A percentile compares a stretch with the other conserved stretches of the same genome.
Conservation (phyloP, 2,113 vertebrate genomes). For the Cynoglossus semilaevis region DNA sequence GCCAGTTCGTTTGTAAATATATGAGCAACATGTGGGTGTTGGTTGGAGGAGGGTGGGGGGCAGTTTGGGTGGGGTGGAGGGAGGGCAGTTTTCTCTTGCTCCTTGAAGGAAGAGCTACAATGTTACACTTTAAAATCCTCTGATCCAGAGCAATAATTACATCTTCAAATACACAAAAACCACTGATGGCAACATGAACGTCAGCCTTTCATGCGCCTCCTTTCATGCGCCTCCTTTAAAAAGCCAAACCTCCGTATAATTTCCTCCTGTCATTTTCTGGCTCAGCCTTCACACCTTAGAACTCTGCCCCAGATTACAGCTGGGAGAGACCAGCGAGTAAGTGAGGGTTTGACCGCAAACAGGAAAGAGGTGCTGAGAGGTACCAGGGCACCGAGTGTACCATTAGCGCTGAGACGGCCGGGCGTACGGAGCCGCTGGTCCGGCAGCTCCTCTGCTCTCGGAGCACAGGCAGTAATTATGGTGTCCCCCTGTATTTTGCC, state of each 20-base stretch:
- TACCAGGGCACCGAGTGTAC: slow-evolving; percentile 60
- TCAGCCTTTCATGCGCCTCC: not conserved
- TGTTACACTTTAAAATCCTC: no score
- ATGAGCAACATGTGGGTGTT: no score
- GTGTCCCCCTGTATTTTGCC: slow-evolving; percentile 68
- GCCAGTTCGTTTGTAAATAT: no score
- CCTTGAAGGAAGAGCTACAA: no score
- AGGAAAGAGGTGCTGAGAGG: slow-evolving; percentile 69
- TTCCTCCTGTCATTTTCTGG: slow-evolving; percentile 68
- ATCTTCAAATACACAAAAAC: no score
- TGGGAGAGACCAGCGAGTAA: slow-evolving; percentile 59
- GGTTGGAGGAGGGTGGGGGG: no score
- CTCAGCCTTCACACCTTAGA: slow-evolving; percentile 37
- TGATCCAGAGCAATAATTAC: no score
- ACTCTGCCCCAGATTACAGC: slow-evolving; percentile 52
- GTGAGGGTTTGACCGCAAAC: slow-evolving; percentile 62
- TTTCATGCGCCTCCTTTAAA: slow-evolving; percentile 19
- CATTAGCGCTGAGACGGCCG: slow-evolving; percentile 69
- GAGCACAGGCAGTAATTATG: slow-evolving; percentile 68
- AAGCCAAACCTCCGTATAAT: slow-evolving; percentile 7
- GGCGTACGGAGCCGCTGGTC: slow-evolving; percentile 59
- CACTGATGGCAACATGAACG: no score
- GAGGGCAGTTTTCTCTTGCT: no score
- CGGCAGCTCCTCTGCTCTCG: slow-evolving; percentile 66
- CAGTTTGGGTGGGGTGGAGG: no score